These are phyloP conservation scores for Malthinus seriepunctatus DNA, from an alignment of 2,888 invertebrate genomes.

Conservation along the genomic window DNA sequence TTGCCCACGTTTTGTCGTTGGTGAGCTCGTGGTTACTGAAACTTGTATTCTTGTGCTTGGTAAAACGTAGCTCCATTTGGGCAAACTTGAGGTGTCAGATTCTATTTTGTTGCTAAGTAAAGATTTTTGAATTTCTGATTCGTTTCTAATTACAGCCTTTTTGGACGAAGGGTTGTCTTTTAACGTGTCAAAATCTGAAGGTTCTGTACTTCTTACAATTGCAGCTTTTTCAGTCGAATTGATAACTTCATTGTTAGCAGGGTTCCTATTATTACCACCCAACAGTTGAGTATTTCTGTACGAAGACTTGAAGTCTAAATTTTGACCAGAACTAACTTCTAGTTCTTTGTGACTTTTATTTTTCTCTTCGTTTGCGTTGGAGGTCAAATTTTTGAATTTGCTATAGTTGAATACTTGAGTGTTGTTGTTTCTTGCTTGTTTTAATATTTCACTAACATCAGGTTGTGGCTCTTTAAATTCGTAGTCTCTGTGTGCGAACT, in stretches of 20 bases:
- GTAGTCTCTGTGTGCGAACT: slow-evolving; percentile 22
- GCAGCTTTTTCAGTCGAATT: slow-evolving; percentile 45
- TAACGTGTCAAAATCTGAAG: slow-evolving; percentile 4
- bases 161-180: slow-evolving; percentile 18
- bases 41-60: slow-evolving; percentile 10
- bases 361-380: slow-evolving; percentile 41
- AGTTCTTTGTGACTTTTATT: slow-evolving; percentile 44
- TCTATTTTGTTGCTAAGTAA: slow-evolving; percentile 49
- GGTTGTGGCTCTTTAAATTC: slow-evolving; percentile 30
- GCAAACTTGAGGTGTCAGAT: slow-evolving; percentile 39
- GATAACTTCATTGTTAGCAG: slow-evolving; percentile 39
- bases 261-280: slow-evolving; percentile 56
- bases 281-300: slow-evolving; percentile 62
- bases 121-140: slow-evolving; percentile 34
- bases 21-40: slow-evolving; percentile 8
- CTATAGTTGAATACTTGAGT: slow-evolving; percentile 41
- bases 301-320: slow-evolving; percentile 56
- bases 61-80: slow-evolving; percentile 8
- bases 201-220: slow-evolving; percentile 10
- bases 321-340: slow-evolving; percentile 55
- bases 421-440: slow-evolving; percentile 35
- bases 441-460: slow-evolving; percentile 36
- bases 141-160: slow-evolving; percentile 32
- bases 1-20: slow-evolving; percentile 26
- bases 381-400: slow-evolving; percentile 41